These are phyloP conservation scores for Oligia strigilis DNA, from an alignment of 2,888 invertebrate species.

Conservation along the genomic window DNA sequence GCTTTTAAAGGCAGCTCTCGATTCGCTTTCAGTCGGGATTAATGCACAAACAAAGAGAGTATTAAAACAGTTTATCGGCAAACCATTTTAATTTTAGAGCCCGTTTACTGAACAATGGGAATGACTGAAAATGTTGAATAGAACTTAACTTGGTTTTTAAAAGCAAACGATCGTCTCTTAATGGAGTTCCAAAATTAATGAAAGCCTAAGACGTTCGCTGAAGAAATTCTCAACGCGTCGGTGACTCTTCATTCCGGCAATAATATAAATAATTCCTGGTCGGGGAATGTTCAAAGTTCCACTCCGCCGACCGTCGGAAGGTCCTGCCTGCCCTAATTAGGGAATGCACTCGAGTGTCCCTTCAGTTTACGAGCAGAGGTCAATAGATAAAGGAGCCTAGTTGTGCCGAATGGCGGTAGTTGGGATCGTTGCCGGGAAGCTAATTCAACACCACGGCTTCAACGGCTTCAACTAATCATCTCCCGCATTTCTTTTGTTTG, in stretches of 20 bases:
- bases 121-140: constrained; percentile 14
- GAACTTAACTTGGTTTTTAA: constrained; percentile 33
- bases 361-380: constrained; percentile 67
- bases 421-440: constrained; percentile 40
- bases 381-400: constrained; percentile 61
- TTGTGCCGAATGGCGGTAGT: constrained; percentile 62
- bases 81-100: constrained; percentile 43
- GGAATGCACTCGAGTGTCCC: constrained; percentile 68
- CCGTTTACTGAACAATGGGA: constrained; percentile 12
- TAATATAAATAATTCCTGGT: constrained; percentile 69
- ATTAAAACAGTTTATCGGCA: constrained; percentile 54
- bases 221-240: constrained; percentile 63
- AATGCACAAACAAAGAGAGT: constrained; percentile 45
- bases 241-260: constrained; percentile 60
- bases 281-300: constrained; percentile 65
- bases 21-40: constrained; percentile 49
- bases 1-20: constrained; percentile 35
- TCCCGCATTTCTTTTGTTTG: constrained; percentile 30
- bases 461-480: constrained; percentile 34
- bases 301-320: constrained; percentile 54
- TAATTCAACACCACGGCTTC: constrained; percentile 44
- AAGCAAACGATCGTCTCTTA: constrained; percentile 26
- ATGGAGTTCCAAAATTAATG: constrained; percentile 60
- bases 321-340: constrained; percentile 63
- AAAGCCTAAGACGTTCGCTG: constrained; percentile 46